Percentiles rank a stretch among this genome's conserved stretches.
Evolutionary conservation across 2,888 invertebrate species (phyloP).

Genomic region (Rhogogaster chlorosoma): DNA sequence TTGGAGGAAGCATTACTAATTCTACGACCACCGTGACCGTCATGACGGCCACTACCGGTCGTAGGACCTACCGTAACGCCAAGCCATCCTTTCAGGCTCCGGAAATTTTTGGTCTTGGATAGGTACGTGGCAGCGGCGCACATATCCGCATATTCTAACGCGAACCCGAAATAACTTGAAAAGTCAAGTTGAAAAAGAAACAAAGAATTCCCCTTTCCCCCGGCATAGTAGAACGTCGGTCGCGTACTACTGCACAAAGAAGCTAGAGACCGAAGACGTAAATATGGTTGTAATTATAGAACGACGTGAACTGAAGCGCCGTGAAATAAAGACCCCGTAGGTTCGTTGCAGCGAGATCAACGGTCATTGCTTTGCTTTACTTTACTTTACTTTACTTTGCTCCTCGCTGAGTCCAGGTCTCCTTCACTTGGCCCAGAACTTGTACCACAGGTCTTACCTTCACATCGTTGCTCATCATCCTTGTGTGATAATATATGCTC

Average conservation of each 20-base stretch:
- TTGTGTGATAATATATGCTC: not conserved
- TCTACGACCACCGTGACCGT: slow-evolving; percentile 48
- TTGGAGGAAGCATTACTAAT: slow-evolving; percentile 43
- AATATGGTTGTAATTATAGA: slow-evolving; percentile 49
- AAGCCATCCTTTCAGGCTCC: not conserved
- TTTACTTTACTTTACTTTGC: slow-evolving; percentile 20
- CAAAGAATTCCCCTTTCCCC: slow-evolving; percentile 8
- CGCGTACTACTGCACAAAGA: slow-evolving; percentile 33
- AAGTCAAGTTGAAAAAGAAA: slow-evolving; percentile 40
- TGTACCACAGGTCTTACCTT: slow-evolving; percentile 28
- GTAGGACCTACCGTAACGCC: slow-evolving; percentile 50
- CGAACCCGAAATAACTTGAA: slow-evolving; percentile 41
- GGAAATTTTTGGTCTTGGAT: slow-evolving; percentile 1
- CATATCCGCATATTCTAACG: slow-evolving; percentile 48
- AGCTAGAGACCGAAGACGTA: slow-evolving; percentile 35
- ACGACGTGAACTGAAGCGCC: slow-evolving; percentile 15
- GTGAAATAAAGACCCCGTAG: slow-evolving; percentile 31
- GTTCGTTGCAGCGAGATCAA: slow-evolving; percentile 25
- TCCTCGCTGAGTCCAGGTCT: slow-evolving; percentile 3
- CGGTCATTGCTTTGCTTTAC: slow-evolving; percentile 32
- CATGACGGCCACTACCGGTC: slow-evolving; percentile 44
- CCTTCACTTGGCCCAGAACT: slow-evolving; percentile 36
- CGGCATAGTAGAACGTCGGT: slow-evolving; percentile 20
- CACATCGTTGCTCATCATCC: not conserved
- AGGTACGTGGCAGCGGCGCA: slow-evolving; percentile 2